A percentile compares a stretch with the other conserved stretches of the same genome.
Conservation (phyloP, 2,797 vertebrate species). For the Schizopygopsis pylzovi region DNA sequence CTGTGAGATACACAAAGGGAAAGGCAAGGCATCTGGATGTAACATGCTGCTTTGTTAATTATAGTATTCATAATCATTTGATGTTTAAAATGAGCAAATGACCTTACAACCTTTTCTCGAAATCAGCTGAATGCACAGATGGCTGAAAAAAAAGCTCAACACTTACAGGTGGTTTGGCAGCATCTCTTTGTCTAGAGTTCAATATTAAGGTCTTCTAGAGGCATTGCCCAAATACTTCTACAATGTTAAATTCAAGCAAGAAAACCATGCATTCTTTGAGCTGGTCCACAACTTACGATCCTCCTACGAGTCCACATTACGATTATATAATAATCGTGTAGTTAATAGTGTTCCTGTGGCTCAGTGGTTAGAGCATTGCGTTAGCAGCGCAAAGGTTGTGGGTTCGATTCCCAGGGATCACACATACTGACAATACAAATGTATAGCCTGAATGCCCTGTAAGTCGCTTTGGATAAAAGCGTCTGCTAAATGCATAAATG, state of each 20-base stretch:
- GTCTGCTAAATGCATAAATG: no score
- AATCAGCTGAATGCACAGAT: slow-evolving; percentile 10
- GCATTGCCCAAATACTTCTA: not conserved
- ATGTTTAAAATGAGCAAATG: slow-evolving; percentile 16
- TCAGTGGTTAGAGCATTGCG: no score
- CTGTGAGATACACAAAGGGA: slow-evolving; percentile 37
- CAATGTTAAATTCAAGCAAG: not conserved
- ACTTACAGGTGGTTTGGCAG: slow-evolving; percentile 23
- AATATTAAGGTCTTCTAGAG: not conserved
- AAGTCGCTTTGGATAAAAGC: no score
- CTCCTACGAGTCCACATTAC: not conserved
- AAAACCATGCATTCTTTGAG: not conserved
- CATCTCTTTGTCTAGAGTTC: not conserved
- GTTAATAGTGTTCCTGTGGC: no score
- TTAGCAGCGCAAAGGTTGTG: no score
- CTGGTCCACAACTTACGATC: not conserved
- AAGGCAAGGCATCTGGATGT: slow-evolving; percentile 51
- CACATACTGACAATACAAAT: no score
- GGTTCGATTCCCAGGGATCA: no score
- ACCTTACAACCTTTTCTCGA: not conserved
- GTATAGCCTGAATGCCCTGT: no score
- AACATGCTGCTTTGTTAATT: slow-evolving; percentile 50
- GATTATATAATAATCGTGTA: not conserved
- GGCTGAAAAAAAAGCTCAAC: not conserved
- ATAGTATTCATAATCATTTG: slow-evolving; percentile 41